A percentile compares a stretch with the other conserved stretches of the same genome.
These are phyloP conservation scores for Creontiades dilutus DNA, from an alignment of 2,888 invertebrate species.

Conservation along the genomic window DNA sequence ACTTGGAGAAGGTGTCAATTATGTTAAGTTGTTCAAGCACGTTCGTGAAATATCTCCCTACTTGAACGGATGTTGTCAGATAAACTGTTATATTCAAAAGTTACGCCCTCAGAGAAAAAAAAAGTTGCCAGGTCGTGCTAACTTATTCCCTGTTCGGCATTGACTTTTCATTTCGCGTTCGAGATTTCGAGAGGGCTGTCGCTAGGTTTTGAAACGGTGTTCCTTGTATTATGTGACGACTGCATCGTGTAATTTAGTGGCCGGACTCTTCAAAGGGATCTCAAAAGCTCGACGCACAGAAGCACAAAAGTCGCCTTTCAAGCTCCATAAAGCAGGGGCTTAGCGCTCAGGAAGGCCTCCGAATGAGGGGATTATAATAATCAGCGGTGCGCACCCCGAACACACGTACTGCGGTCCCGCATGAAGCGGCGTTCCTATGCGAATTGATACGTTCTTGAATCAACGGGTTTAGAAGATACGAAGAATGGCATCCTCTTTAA, in stretches of 20 bases:
- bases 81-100: background rate
- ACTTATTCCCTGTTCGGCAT: too few relatives aligned
- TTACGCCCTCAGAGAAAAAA: background rate
- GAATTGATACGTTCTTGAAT: background rate
- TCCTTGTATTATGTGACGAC: background rate
- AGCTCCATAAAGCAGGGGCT: slow-evolving; percentile 10
- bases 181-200: background rate
- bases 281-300: background rate
- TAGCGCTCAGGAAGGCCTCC: background rate
- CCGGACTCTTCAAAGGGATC: slow-evolving; percentile 37
- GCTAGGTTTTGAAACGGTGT: background rate
- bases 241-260: slow-evolving; percentile 27
- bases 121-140: background rate
- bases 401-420: slow-evolving; percentile 21
- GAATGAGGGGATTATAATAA: slow-evolving; percentile 27
- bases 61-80: too few relatives aligned
- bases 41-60: too few relatives aligned
- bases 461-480: background rate
- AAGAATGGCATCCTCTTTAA: background rate
- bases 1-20: too few relatives aligned
- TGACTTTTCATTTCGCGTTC: background rate
- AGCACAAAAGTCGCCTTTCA: slow-evolving; percentile 22
- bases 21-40: too few relatives aligned
- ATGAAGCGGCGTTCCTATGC: background rate
- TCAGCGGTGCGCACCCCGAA: background rate